Percentiles rank a stretch among this genome's conserved stretches.
phyloP scores from a whole-genome alignment of 2,797 vertebrate genomes.

The Acanthiza pusilla region DNA sequence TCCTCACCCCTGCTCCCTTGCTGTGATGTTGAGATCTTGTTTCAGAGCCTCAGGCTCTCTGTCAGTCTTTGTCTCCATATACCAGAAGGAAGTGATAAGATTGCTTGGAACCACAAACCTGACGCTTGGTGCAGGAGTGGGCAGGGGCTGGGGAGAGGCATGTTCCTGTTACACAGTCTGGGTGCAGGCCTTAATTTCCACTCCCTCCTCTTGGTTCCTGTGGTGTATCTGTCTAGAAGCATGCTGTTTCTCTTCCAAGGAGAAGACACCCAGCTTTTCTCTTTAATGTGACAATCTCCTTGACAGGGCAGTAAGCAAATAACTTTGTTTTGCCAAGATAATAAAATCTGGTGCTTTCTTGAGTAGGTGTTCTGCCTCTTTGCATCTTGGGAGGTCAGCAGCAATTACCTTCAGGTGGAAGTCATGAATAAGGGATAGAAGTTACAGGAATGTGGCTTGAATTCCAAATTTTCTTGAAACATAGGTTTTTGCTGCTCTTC shows the following conservation, averaged over 20 bases:
- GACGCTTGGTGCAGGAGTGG: rapidly evolving
- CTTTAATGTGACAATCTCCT: background rate
- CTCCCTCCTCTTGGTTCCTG: background rate
- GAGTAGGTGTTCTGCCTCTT: background rate
- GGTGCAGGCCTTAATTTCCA: background rate
- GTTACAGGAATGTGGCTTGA: background rate
- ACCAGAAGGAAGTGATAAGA: background rate
- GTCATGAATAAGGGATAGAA: background rate
- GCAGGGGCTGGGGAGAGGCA: background rate
- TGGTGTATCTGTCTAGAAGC: background rate
- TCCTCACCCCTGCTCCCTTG: background rate
- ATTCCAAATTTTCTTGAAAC: background rate
- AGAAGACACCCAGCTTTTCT: background rate
- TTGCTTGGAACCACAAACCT: background rate
- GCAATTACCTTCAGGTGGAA: background rate
- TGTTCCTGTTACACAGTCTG: background rate
- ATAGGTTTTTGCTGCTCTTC: background rate
- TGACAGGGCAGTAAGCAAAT: background rate
- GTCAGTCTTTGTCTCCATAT: background rate
- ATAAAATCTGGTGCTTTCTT: background rate
- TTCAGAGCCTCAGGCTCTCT: background rate
- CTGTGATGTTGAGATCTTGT: background rate
- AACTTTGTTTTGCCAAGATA: background rate
- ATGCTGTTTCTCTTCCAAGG: background rate
- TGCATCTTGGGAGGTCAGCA: background rate